phyloP scores from a whole-genome alignment of 2,888 invertebrate species.

The Polymixis lichenea region DNA sequence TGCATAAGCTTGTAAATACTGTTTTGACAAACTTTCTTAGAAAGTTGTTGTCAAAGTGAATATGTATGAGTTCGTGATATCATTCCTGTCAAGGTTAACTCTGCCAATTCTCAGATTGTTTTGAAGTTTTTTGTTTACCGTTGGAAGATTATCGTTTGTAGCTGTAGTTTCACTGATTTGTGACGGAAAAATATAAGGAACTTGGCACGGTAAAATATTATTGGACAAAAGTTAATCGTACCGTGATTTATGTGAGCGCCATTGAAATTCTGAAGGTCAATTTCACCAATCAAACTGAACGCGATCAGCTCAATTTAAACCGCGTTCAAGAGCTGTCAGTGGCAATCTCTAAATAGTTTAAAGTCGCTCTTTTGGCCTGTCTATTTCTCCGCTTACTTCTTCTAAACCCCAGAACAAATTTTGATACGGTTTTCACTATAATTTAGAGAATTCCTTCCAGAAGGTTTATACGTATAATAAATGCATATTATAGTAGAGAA shows the following conservation, averaged over 20 bases:
- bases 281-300: background rate
- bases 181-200: background rate
- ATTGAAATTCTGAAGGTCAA: background rate
- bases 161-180: background rate
- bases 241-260: background rate
- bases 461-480: too few species aligned
- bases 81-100: too few species aligned
- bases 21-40: background rate
- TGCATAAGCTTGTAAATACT: too few species aligned
- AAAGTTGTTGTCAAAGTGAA: background rate
- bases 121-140: background rate
- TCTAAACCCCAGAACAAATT: too few species aligned
- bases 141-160: background rate
- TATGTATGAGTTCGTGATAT: too few species aligned
- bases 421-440: too few species aligned
- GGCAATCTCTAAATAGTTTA: too few species aligned
- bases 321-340: background rate
- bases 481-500: too few species aligned
- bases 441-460: too few species aligned
- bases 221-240: background rate
- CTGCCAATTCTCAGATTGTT: too few species aligned
- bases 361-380: too few species aligned
- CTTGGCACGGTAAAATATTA: background rate
- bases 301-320: background rate
- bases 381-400: too few species aligned